phyloP scores from a whole-genome alignment of 2,797 vertebrate species.

The Sarcoramphus papa region DNA sequence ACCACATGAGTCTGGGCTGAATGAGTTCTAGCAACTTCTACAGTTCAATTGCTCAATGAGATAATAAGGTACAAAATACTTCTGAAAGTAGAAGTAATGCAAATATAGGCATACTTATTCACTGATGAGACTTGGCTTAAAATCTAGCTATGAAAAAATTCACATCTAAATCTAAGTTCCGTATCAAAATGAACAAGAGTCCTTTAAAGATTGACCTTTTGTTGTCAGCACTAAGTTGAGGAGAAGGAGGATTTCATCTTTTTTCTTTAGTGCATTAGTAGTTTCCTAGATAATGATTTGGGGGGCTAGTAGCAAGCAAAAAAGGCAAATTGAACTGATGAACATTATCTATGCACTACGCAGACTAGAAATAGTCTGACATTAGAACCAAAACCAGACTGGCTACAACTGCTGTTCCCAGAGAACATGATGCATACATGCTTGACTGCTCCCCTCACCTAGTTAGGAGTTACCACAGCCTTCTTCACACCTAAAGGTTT shows the following conservation, averaged over 20 bases:
- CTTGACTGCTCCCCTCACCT: neutral
- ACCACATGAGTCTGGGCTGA: neutral
- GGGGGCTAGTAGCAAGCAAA: neutral
- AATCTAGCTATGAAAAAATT: neutral
- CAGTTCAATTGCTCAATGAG: neutral
- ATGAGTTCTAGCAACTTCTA: neutral
- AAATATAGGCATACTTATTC: neutral
- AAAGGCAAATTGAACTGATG: neutral
- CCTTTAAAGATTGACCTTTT: neutral
- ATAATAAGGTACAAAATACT: neutral
- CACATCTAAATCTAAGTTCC: neutral
- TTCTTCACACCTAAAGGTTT: neutral
- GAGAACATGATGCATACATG: neutral
- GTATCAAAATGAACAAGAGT: neutral
- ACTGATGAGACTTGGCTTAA: neutral
- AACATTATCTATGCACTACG: neutral
- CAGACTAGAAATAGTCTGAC: neutral
- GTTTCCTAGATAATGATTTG: neutral
- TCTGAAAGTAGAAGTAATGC: neutral
- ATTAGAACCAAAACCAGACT: neutral
- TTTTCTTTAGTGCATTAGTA: neutral
- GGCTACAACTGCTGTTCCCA: neutral
- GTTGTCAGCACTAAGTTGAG: neutral
- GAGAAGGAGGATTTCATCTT: neutral
- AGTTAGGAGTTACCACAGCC: neutral